Evolutionary conservation across 2,888 invertebrate genomes (phyloP).

Genomic region (Cephonodes hylas): DNA sequence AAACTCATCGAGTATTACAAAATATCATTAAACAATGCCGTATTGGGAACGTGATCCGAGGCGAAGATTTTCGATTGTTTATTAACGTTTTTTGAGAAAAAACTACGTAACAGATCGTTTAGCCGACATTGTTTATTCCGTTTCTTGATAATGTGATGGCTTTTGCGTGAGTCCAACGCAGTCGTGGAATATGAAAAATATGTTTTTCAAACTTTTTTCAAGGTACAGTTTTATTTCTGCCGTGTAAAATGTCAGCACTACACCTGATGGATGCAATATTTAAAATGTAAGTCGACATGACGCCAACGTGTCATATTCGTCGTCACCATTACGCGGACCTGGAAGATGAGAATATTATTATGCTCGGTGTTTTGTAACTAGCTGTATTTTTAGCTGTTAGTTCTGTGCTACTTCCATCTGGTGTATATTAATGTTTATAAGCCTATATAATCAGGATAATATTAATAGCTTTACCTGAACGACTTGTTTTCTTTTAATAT

Average conservation of each 20-base stretch:
- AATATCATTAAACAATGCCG: not conserved
- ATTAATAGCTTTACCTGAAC: not conserved
- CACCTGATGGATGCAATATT: not conserved
- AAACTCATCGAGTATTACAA: not conserved
- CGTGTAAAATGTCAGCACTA: not conserved
- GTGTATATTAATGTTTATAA: not conserved
- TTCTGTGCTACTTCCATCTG: not conserved
- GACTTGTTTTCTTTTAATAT: not conserved
- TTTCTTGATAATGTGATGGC: not conserved
- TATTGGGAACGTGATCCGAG: not conserved
- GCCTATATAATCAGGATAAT: not conserved
- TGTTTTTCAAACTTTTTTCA: not conserved
- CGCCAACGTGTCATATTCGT: not conserved
- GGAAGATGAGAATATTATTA: not conserved
- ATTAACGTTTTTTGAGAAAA: not conserved
- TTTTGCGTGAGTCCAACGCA: not conserved
- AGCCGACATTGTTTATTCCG: too few relatives aligned
- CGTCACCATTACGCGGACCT: not conserved
- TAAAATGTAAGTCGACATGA: not conserved
- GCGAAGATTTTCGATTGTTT: not conserved
- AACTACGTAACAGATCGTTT: not conserved
- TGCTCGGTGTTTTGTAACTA: not conserved
- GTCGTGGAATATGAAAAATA: not conserved
- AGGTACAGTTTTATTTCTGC: not conserved
- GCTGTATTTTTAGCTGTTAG: not conserved